These are phyloP conservation scores for Xenopus petersii DNA, from an alignment of 2,797 vertebrate species.

Conservation along the genomic window DNA sequence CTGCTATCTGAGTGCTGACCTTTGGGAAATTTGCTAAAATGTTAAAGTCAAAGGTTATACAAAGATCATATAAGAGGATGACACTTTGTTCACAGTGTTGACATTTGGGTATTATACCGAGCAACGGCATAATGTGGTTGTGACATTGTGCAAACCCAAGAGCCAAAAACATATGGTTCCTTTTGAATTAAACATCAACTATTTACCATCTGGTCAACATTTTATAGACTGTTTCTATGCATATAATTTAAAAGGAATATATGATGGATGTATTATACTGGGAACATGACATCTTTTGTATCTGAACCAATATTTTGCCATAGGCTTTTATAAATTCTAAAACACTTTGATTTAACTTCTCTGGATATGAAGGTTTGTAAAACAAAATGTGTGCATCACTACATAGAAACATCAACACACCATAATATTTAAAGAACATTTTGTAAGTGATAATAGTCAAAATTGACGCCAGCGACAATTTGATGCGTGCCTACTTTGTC, in stretches of 20 bases:
- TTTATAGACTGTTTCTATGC: background rate
- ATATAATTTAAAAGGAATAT: background rate
- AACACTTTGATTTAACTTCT: too few relatives aligned
- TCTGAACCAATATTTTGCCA: too few relatives aligned
- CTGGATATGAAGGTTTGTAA: too few relatives aligned
- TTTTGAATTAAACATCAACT: background rate
- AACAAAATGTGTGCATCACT: too few relatives aligned
- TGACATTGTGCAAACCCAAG: too few relatives aligned
- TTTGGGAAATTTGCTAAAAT: conserved; percentile 17
- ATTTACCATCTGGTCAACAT: background rate
- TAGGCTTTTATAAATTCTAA: too few relatives aligned
- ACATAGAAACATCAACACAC: too few relatives aligned
- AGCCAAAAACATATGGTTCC: background rate
- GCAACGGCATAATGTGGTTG: conserved; percentile 26
- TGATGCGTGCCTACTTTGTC: too few relatives aligned
- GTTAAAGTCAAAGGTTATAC: conserved; percentile 23
- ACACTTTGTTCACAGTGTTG: conserved; percentile 21
- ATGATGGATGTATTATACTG: too few relatives aligned
- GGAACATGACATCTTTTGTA: background rate
- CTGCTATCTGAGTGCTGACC: background rate
- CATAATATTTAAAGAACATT: too few relatives aligned
- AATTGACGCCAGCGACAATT: too few relatives aligned
- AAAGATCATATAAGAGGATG: conserved; percentile 35
- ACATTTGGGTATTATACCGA: conserved; percentile 27
- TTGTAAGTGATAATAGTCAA: too few relatives aligned